Conservation (phyloP, 2,888 invertebrate species). For the Eupeodes luniger region DNA sequence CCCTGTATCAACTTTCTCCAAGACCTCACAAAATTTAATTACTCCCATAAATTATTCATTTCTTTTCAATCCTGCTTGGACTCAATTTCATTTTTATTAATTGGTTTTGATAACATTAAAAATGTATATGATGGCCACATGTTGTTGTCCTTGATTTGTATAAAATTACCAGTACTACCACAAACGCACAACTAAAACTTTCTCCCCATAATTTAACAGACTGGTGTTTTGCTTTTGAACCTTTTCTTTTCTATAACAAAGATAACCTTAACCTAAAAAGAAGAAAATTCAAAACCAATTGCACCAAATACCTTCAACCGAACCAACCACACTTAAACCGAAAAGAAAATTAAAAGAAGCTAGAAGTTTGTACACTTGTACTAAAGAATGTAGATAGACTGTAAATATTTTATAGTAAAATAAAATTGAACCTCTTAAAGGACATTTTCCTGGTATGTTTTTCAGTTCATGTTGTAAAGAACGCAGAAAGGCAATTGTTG, state of each 20-base stretch:
- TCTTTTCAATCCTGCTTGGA: not conserved
- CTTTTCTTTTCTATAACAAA: not conserved
- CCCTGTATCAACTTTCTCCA: too few species aligned
- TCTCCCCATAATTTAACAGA: not conserved
- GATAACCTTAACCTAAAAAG: not conserved
- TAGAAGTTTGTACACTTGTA: too few species aligned
- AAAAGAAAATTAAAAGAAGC: not conserved
- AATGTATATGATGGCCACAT: conserved; percentile 1
- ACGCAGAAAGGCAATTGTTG: conserved; percentile 10
- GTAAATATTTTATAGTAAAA: conserved; percentile 29
- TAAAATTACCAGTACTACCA: not conserved
- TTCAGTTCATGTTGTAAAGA: not conserved
- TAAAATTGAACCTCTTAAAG: conserved; percentile 27
- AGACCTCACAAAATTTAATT: not conserved
- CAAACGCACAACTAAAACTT: not conserved
- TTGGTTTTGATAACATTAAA: not conserved
- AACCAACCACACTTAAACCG: not conserved
- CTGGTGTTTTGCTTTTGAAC: not conserved
- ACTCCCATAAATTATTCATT: not conserved
- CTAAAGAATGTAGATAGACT: not conserved
- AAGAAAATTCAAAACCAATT: not conserved
- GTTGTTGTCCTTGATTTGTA: conserved; percentile 19
- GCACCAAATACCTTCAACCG: not conserved
- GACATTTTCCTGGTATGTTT: conserved; percentile 1
- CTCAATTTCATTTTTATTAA: conserved; percentile 1